Percentiles rank a stretch among this genome's conserved stretches.
Evolutionary conservation across 2,797 vertebrate species (phyloP).

Genomic region (Gambelia wislizenii): DNA sequence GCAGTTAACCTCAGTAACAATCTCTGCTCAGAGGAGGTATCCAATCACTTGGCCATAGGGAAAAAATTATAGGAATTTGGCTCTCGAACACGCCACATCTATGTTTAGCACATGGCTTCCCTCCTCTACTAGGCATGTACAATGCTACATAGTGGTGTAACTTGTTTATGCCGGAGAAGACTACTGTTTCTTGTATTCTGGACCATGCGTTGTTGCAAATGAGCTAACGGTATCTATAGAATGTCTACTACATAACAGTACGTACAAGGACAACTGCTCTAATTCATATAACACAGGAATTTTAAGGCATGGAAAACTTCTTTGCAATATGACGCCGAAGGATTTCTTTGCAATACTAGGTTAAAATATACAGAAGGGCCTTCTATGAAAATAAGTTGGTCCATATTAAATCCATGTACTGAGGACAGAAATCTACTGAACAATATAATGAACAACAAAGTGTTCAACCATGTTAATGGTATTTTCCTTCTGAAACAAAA

Average conservation of each 20-base stretch:
- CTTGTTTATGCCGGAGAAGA: too few species aligned
- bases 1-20: too few species aligned
- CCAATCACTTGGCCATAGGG: neutral
- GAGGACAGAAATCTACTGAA: neutral
- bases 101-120: too few species aligned
- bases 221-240: too few species aligned
- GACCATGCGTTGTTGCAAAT: too few species aligned
- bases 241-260: too few species aligned
- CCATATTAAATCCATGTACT: neutral
- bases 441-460: neutral
- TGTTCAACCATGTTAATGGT: neutral
- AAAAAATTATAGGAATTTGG: neutral
- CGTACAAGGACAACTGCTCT: neutral
- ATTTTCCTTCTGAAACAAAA: neutral
- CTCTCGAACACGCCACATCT: too few species aligned
- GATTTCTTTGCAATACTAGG: neutral
- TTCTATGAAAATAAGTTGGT: neutral
- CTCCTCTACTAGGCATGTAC: too few species aligned
- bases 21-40: too few species aligned
- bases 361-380: neutral
- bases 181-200: too few species aligned
- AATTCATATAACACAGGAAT: neutral
- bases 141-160: too few species aligned
- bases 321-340: too few species aligned
- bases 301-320: neutral